Base-by-base conservation (phyloP, 37 sponge, comb jelly and placozoan genomes). In the Lycopodina hypogea region DNA sequence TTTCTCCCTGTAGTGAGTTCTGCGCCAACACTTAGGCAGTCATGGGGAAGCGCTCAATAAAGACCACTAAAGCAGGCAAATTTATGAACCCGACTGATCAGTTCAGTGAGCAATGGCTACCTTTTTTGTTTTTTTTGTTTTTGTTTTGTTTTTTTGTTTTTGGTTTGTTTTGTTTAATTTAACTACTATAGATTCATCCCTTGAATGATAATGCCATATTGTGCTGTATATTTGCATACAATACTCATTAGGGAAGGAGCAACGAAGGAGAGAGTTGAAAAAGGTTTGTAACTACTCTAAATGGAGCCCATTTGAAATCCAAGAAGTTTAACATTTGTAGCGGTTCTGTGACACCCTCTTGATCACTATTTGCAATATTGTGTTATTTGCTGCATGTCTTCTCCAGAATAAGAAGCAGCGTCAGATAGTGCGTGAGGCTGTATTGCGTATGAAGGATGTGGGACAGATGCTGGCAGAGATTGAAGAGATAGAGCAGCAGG, bases 21-120 rank as follows among this genome's bases (percentile, higher is more conserved):
- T n/a, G n/a, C n/a, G n/a, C n/a, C n/a, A n/a, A n/a, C n/a, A n/a
- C n/a, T n/a, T n/a, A n/a, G n/a, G n/a, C 35, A 30, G 38, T 3
- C 38, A 96, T 96, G 97, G 97, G 97, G 14, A 78, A 88, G 40
- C 82, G 99, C 0, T 93, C 99, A 4, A 98, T 87, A 37, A 93
- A 88, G 59, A 98, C 96, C 7, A 98, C 99, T 0, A 98, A 98
- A 78, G 86, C 96, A 69, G 99, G 99, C 26, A 92, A 90, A 67
- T 98, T 88, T 93, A 98, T 98, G 94, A 98, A 98, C 68, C 99
- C 99, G 34, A 95, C 99, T 26, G 99, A 98, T 71, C 99, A 98
- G 81, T 94, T 89, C 79, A 79, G 96, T 94, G 52, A 87, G 91
- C 57, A 42, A 17, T 0, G 18, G 39, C 14, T 24, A 24, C 59